Conservation (phyloP, 64 coral and sea anemone species). For the Montipora cactus region DNA sequence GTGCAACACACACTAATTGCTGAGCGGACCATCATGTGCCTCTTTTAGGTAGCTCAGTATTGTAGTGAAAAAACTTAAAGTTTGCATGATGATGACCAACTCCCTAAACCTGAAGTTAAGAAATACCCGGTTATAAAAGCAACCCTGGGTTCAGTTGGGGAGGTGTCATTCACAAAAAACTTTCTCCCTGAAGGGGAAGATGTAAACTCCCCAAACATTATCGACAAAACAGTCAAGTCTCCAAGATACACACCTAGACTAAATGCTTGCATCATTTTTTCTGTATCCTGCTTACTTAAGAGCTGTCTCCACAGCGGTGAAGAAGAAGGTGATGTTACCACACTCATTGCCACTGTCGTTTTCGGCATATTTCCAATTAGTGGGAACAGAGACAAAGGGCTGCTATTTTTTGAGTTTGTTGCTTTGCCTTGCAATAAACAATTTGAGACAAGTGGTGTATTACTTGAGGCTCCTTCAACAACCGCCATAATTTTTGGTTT, state of each 20-base stretch:
- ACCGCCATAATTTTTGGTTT: neutral
- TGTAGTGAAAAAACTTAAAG: too few species aligned
- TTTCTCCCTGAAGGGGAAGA: neutral
- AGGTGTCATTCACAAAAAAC: too few species aligned
- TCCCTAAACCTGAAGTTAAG: too few species aligned
- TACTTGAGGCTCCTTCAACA: neutral
- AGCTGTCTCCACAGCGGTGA: conserved; percentile 20
- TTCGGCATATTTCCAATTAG: neutral
- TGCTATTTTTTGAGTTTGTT: neutral
- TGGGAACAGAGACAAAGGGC: neutral
- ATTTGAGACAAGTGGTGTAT: neutral
- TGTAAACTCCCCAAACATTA: too few species aligned
- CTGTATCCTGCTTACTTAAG: neutral
- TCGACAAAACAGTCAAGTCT: neutral
- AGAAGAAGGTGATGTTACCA: neutral
- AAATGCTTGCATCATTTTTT: neutral
- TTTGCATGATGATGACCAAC: too few species aligned
- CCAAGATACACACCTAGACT: neutral
- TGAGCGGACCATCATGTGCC: too few species aligned
- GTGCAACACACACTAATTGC: too few species aligned
- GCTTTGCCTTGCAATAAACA: neutral
- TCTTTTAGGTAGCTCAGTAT: too few species aligned
- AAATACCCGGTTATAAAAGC: too few species aligned
- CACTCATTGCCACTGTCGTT: neutral
- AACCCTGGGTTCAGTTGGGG: too few species aligned